Base-by-base conservation (phyloP, 2,888 invertebrate species). In the Periphyllus acericola region DNA sequence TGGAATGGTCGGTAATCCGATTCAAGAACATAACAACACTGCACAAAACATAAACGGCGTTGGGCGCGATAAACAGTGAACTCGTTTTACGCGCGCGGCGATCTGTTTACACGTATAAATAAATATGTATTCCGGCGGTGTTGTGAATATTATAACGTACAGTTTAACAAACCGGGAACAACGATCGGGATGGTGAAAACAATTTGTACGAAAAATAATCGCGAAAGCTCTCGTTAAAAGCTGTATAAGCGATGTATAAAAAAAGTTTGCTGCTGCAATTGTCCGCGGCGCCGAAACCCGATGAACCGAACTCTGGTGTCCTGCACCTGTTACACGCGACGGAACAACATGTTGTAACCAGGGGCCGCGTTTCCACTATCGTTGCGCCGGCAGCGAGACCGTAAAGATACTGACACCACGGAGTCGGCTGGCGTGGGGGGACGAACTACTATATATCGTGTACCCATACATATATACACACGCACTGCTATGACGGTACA, bases 271-370 rank as follows among this genome's bases (percentile, higher is more conserved):
- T n/a, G n/a, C n/a, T n/a, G n/a, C n/a, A n/a, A n/a, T n/a, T n/a
- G 19, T 46, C 32, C 60, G 60, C 3, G 55, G 2, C 55, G 19
- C 60, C 52, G 60, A 36, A 40, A 83, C 60, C 29, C 74, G 83
- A 60, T 29, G 74, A 83, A 84, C 83, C 83, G 75, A 60, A 83
- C 66, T n/a, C n/a, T 34, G 34, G 6, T 46, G 71, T 85, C 78
- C 85, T n/a, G n/a, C n/a, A 85, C 85, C 80, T 86, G 79, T 86
- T 86, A 80, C 86, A 55, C 72, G 2, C 80, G 79, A 34, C 71
- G 11, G 78, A 32, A 32, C 83, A 52, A 60, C 80, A 21, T 52
- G 52, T 60, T 36, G 52, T 14, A 25, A 25, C 74, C 14, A 46
- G 25, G 46, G 21, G 83, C 72, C 19, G 60, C 60, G 76, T 66